Conservation (phyloP, 1,140 invertebrate species). For the Trachelipus rathkii region DNA sequence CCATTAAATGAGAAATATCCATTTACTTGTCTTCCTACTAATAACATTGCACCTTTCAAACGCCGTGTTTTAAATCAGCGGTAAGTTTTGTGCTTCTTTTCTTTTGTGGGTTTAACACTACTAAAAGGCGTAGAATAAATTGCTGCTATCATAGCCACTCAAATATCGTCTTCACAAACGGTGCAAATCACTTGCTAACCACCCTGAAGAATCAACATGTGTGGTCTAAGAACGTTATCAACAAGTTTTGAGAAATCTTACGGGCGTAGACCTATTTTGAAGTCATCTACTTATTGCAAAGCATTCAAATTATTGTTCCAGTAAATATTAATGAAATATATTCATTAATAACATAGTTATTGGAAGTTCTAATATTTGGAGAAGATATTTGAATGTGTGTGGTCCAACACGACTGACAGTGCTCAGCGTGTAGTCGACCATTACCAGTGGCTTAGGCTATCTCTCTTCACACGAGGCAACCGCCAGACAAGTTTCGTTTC, state of each 20-base stretch:
- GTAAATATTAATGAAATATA: conserved; percentile 9
- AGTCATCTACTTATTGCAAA: conserved; percentile 12
- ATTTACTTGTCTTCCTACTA: background rate
- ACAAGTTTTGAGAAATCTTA: background rate
- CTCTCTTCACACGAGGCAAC: conserved; percentile 35
- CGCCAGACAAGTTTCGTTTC: conserved; percentile 6
- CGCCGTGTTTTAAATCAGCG: background rate
- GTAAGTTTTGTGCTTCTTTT: background rate
- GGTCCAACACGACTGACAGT: conserved; percentile 43
- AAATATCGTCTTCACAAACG: conserved; percentile 38
- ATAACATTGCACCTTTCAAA: conserved; percentile 1
- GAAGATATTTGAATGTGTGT: conserved; percentile 35
- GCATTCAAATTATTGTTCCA: conserved; percentile 20
- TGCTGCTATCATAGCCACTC: conserved; percentile 39
- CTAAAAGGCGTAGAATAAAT: conserved; percentile 40
- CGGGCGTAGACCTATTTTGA: background rate
- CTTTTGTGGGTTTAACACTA: conserved; percentile 35
- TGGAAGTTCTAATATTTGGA: conserved; percentile 22
- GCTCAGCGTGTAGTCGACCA: conserved; percentile 35
- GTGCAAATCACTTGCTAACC: conserved; percentile 43
- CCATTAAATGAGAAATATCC: background rate
- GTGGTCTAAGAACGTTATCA: conserved; percentile 32
- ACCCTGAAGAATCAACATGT: conserved; percentile 33
- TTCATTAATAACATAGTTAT: conserved; percentile 28
- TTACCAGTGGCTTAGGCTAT: conserved; percentile 43